Percentiles rank a stretch among this genome's conserved stretches.
Evolutionary conservation across 2,797 vertebrate genomes (phyloP).

Genomic region (Anas georgica): DNA sequence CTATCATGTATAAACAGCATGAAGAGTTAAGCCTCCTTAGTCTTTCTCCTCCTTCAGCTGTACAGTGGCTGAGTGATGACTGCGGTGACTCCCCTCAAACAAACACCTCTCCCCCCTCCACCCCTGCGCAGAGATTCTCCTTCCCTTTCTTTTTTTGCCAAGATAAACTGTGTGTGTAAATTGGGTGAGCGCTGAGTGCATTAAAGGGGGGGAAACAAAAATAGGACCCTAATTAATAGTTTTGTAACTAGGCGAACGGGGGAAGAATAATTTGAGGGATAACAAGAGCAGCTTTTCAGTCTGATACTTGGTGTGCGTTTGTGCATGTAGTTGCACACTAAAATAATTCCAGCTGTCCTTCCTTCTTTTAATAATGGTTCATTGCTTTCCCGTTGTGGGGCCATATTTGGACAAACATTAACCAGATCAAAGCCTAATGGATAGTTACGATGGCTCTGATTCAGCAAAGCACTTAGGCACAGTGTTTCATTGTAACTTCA

Average conservation of each 20-base stretch:
- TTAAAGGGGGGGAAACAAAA: neutral
- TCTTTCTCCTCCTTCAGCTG: neutral
- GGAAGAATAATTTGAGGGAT: conserved; percentile 5
- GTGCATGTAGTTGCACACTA: conserved; percentile 45
- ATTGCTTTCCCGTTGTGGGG: conserved; percentile 57
- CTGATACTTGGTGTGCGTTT: conserved; percentile 43
- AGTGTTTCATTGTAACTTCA: conserved; percentile 62
- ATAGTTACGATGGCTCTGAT: conserved; percentile 63
- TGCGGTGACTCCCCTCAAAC: conserved; percentile 46
- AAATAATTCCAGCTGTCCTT: conserved; percentile 69
- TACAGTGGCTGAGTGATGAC: conserved; percentile 28
- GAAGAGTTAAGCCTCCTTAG: conserved; percentile 39
- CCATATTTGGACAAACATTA: conserved; percentile 72
- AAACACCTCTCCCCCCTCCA: conserved; percentile 47
- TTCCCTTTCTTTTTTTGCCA: conserved; percentile 62
- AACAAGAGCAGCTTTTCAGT: conserved; percentile 11
- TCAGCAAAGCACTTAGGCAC: conserved; percentile 68
- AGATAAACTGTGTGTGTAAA: conserved; percentile 43
- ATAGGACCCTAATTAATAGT: conserved; percentile 29
- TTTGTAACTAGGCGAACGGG: conserved; percentile 8
- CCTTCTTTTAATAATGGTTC: conserved; percentile 67
- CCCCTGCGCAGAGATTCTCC: neutral
- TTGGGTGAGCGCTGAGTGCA: conserved; percentile 28
- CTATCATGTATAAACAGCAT: neutral
- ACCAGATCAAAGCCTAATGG: conserved; percentile 74